A percentile compares a stretch with the other conserved stretches of the same genome.
Conservation (phyloP, 2,113 vertebrate species). For the Zosterops lateralis region DNA sequence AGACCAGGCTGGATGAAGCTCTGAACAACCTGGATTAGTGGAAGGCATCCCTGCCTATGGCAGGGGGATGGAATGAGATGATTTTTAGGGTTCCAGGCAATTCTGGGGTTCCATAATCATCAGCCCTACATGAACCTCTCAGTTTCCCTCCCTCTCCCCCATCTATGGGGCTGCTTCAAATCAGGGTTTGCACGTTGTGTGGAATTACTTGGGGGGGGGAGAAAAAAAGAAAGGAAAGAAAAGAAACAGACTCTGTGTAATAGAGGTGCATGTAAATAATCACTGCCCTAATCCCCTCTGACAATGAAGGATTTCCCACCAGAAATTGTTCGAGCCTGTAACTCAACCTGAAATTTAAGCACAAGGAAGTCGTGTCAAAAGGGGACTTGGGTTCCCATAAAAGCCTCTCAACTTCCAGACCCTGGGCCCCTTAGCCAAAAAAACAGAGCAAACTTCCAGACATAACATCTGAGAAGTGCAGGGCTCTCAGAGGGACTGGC, state of each 20-base stretch:
- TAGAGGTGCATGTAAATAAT: conserved; percentile 67
- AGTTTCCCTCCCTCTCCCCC: not conserved
- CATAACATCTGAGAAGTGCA: conserved; percentile 55
- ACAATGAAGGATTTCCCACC: conserved; percentile 56
- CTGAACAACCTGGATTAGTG: not conserved
- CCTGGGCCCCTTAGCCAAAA: conserved; percentile 49
- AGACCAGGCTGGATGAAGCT: not conserved
- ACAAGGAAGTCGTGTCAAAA: conserved; percentile 66
- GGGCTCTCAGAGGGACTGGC: conserved; percentile 7
- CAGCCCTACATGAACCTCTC: not conserved
- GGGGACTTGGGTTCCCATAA: conserved; percentile 63
- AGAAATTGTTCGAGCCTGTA: conserved; percentile 8
- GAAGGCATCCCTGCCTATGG: not conserved
- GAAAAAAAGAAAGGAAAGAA: not conserved
- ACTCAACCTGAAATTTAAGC: conserved; percentile 63
- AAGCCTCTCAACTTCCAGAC: conserved; percentile 55
- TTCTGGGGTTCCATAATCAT: not conserved
- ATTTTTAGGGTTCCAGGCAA: not conserved
- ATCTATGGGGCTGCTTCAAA: not conserved
- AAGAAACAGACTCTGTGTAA: conserved; percentile 50
- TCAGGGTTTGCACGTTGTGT: not conserved
- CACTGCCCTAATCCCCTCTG: conserved; percentile 63
- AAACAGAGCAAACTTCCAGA: conserved; percentile 59
- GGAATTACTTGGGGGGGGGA: not conserved
- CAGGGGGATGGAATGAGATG: not conserved